These are phyloP conservation scores for Corythoichthys haematopterus DNA, from an alignment of 2,113 vertebrate species.

Conservation along the genomic window DNA sequence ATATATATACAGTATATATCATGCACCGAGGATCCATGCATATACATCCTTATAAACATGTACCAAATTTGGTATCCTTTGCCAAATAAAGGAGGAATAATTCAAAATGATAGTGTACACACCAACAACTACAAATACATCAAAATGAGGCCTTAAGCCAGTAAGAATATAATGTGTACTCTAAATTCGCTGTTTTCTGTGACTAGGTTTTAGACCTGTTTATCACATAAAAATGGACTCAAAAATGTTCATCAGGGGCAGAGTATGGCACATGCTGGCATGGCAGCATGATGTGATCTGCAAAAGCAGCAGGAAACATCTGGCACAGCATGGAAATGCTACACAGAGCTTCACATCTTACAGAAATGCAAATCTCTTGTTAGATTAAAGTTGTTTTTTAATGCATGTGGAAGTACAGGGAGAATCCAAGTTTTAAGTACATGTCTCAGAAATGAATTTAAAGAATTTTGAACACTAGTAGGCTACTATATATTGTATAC, in stretches of 20 bases:
- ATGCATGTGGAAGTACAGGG: neutral
- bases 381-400: slow-evolving; percentile 3
- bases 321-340: slow-evolving; percentile 33
- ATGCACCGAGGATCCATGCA: too few relatives aligned
- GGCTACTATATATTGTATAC: neutral
- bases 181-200: too few relatives aligned
- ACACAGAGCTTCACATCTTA: slow-evolving; percentile 16
- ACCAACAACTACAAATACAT: too few relatives aligned
- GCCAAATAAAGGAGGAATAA: too few relatives aligned
- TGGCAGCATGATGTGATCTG: slow-evolving; percentile 24
- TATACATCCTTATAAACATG: too few relatives aligned
- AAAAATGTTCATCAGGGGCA: slow-evolving; percentile 29
- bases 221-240: neutral
- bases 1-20: too few relatives aligned
- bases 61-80: too few relatives aligned
- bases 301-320: slow-evolving; percentile 39
- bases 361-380: slow-evolving; percentile 21
- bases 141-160: too few relatives aligned
- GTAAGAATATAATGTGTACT: too few relatives aligned
- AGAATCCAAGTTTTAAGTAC: neutral
- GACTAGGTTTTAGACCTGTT: too few relatives aligned
- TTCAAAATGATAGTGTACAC: too few relatives aligned
- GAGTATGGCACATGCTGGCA: slow-evolving; percentile 29
- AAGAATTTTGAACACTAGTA: neutral
- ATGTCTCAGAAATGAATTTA: neutral